Percentiles rank a stretch among this genome's conserved stretches.
These are phyloP conservation scores for Crocallis elinguaria DNA, from an alignment of 2,888 invertebrate genomes.

Conservation along the genomic window DNA sequence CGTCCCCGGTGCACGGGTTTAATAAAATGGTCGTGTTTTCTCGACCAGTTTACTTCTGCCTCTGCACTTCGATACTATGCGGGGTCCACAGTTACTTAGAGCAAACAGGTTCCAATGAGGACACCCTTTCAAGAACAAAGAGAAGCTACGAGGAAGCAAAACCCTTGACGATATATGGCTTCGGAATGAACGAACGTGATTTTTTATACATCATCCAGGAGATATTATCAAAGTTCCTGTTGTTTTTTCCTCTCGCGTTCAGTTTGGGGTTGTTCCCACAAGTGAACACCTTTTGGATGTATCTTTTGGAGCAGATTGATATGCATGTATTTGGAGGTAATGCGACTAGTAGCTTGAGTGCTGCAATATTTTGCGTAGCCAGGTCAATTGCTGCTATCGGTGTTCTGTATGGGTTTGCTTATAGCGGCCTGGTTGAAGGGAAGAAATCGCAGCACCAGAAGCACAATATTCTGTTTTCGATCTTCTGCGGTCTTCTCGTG, in stretches of 20 bases:
- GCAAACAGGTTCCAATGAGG: conserved; percentile 51
- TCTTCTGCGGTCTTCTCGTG: conserved; percentile 95
- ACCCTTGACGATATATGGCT: conserved; percentile 76
- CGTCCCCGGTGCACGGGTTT: conserved; percentile 99
- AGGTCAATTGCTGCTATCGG: conserved; percentile 92
- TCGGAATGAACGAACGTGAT: conserved; percentile 79
- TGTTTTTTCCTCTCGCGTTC: conserved; percentile 97
- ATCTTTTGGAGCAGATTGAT: conserved; percentile 97
- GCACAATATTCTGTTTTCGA: conserved; percentile 92
- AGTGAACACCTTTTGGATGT: conserved; percentile 98
- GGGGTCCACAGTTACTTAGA: conserved; percentile 73
- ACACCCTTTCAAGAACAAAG: conserved; percentile 54
- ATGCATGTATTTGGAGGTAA: conserved; percentile 96
- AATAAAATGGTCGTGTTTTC: conserved; percentile 97
- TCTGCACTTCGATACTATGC: conserved; percentile 87
- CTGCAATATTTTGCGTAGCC: conserved; percentile 92
- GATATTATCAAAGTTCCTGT: conserved; percentile 90
- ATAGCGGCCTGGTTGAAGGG: conserved; percentile 93
- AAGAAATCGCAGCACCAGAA: conserved; percentile 92
- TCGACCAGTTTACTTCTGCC: conserved; percentile 96
- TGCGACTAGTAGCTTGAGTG: conserved; percentile 92
- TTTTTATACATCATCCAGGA: conserved; percentile 89
- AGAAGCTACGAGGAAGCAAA: conserved; percentile 58
- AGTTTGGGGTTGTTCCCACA: conserved; percentile 98
- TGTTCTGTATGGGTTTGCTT: conserved; percentile 93